phyloP scores from a whole-genome alignment of 2,113 vertebrate genomes.

The Callocephalon fimbriatum region DNA sequence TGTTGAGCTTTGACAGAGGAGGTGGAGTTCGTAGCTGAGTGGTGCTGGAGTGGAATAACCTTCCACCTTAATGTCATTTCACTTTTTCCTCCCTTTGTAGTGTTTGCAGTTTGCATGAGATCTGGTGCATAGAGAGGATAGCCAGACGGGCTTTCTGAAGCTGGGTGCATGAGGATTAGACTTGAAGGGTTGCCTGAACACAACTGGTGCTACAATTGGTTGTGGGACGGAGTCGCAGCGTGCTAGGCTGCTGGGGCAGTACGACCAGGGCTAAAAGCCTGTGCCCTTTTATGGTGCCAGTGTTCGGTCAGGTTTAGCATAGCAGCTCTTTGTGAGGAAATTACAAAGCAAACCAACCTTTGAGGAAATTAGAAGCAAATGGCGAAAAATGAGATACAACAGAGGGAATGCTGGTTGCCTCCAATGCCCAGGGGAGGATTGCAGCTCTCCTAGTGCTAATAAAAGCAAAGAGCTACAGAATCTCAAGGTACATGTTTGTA shows the following conservation, averaged over 20 bases:
- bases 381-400: not conserved
- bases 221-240: not conserved
- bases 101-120: not conserved
- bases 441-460: not conserved
- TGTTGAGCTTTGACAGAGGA: not conserved
- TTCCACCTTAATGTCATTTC: not conserved
- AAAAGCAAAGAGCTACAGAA: not conserved
- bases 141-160: not conserved
- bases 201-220: fast-evolving
- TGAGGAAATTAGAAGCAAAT: not conserved
- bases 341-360: not conserved
- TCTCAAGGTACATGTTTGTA: fast-evolving
- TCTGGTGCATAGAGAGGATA: not conserved
- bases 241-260: not conserved
- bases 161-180: not conserved
- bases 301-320: not conserved
- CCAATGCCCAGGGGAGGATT: not conserved
- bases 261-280: fast-evolving
- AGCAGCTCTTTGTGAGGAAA: not conserved
- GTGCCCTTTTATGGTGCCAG: fast-evolving
- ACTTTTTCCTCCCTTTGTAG: not conserved
- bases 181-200: not conserved
- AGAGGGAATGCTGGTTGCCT: not conserved
- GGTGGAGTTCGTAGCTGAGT: not conserved
- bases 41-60: not conserved